Base-by-base conservation (phyloP, 1,140 invertebrate species). In the Campoletis sonorensis region DNA sequence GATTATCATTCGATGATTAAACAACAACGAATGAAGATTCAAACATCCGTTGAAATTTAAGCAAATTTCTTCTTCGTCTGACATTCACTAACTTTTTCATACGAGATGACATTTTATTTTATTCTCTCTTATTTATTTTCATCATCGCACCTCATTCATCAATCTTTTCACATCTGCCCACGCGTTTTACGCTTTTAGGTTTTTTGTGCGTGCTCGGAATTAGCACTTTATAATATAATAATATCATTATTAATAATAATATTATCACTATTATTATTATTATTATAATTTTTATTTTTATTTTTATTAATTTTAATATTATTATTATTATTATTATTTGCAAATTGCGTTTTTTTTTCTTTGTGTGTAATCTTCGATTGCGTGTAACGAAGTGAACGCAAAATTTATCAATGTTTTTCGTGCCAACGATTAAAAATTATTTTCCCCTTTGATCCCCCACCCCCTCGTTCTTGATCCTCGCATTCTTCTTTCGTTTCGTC, bases 171-270 rank as follows among this genome's bases (percentile, higher is more conserved):
- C 21, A 21, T n/a, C 54, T 23, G 18, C 21, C 21, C 21, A 18
- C 54, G 54, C 54, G 54, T 58, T 58, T 11, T 58, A 58, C 54
- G 54, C 54, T 58, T 58, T 58, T 58, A 21, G 54, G 54, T 58
- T 21, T 58, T n/a, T 58, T 58, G 54, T 58, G 54, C 16, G 21
- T 58, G 54, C 54, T 58, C 54, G 18, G 54, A 13, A 58, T 18
- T 58, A 45, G 40, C 40, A 45, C 40, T 45, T 8, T 45, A 45
- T 13, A 3, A 11, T 45, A 45, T 45, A 45, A 45, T 45, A 45
- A 45, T 13, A 11, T 45, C 40, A 45, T 45, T 45, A 45, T 11
- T 13, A 3, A 45, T 45, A 45, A 45, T 45, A 8, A 45, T 45
- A 45, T 45, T 45, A 45, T 45, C 40, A 45, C 40, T 45, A 45